These are phyloP conservation scores for Amiota mariae DNA, from an alignment of 2,888 invertebrate genomes.

Conservation along the genomic window DNA sequence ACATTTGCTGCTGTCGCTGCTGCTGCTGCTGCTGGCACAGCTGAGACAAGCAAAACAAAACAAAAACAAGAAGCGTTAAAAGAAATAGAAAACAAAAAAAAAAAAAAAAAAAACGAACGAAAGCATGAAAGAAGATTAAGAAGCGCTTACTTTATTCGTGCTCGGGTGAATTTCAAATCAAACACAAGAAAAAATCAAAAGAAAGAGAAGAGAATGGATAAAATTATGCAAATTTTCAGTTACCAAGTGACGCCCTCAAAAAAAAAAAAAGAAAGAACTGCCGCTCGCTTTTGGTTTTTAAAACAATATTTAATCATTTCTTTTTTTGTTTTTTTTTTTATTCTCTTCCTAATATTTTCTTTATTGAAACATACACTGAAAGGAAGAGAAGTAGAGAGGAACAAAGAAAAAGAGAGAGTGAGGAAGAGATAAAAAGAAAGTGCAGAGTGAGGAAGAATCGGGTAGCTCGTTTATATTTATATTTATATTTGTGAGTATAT, in stretches of 20 bases:
- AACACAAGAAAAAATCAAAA: constrained; percentile 33
- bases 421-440: constrained; percentile 25
- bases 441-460: too few species aligned
- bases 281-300: neutral
- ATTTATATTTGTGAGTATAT: too few species aligned
- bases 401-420: neutral
- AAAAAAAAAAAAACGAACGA: neutral
- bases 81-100: constrained; percentile 44
- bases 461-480: too few species aligned
- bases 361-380: neutral
- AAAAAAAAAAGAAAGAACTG: neutral
- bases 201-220: constrained; percentile 45
- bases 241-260: neutral
- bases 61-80: neutral
- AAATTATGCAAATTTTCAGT: constrained; percentile 58
- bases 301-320: constrained; percentile 24
- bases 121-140: too few species aligned
- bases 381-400: neutral
- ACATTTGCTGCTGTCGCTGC: constrained; percentile 14
- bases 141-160: too few species aligned
- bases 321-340: constrained; percentile 21
- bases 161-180: too few species aligned
- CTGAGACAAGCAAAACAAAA: neutral
- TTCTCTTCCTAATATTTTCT: too few species aligned
- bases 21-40: neutral